Conservation (phyloP, 2,888 invertebrate species). For the Physocephala rufipes region DNA sequence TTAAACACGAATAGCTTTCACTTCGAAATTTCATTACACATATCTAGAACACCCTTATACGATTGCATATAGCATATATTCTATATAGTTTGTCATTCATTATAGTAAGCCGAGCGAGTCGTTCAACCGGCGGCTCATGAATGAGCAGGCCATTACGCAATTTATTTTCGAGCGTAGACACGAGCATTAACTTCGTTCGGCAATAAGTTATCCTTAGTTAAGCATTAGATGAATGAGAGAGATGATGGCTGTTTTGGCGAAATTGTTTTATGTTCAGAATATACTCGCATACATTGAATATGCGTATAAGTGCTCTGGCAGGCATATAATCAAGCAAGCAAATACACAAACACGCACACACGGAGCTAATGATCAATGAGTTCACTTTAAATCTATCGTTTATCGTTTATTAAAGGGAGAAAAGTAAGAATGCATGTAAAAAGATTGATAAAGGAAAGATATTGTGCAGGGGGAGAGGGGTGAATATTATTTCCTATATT, state of each 20-base stretch:
- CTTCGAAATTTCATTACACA: too few relatives aligned
- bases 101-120: slow-evolving; percentile 8
- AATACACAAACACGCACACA: not conserved
- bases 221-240: slow-evolving; percentile 32
- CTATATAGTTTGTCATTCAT: not conserved
- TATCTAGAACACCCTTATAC: too few relatives aligned
- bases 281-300: too few relatives aligned
- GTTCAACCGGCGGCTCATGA: not conserved
- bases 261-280: slow-evolving; percentile 7
- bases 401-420: too few relatives aligned
- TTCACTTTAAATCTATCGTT: not conserved
- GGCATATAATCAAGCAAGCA: not conserved
- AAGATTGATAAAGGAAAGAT: too few relatives aligned
- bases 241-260: slow-evolving; percentile 13
- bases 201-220: slow-evolving; percentile 31
- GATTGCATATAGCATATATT: not conserved
- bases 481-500: too few relatives aligned
- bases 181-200: slow-evolving; percentile 29
- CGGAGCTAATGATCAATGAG: not conserved
- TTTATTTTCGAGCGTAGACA: slow-evolving; percentile 31
- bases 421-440: too few relatives aligned
- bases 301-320: slow-evolving; percentile 8
- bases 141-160: slow-evolving; percentile 18
- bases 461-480: not conserved
- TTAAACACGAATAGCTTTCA: too few relatives aligned